Base-by-base conservation (phyloP, 2,797 vertebrate genomes). In the Enteromius trimaculatus region DNA sequence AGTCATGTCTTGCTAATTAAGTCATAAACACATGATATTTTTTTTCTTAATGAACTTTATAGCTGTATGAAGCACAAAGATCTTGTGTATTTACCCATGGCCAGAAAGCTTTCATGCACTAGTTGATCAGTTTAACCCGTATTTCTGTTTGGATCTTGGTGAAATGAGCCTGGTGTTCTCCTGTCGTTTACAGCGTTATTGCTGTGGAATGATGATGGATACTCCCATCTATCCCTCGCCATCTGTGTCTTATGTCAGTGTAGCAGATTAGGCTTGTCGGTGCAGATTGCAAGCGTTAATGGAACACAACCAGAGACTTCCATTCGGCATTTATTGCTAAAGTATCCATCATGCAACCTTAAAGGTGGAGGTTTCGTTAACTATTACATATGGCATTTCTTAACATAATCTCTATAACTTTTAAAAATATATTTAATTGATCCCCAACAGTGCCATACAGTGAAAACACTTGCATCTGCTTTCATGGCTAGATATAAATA, bases 251-350 rank as follows among this genome's bases (percentile, higher is more conserved):
- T 87, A 86, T 84, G 87, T 88, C 87, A 89, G 69, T 34, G 83
- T 81, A 83, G 42, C 72, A 90, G 88, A 92, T 92, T 86, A 91
- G 87, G 84, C 80, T 80, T 51, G 72, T 87, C 83, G 89, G 90
- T 85, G 87, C 84, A 75, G 83, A 90, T 87, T 84, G 87, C 81
- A 84, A 87, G 84, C 86, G 86, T 85, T 91, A 94, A 93, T 91
- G 92, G 89, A 92, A 91, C 92, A 91, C 84, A 87, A 92, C 89
- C 65, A 81, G 88, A 88, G 89, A 88, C 90, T 90, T 92, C 90
- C 86, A 91, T 87, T 79, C 76, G 77, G 86, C 89, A 91, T 90
- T 92, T 90, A 91, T 84, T 90, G 87, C 90, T 91, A 93, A 93
- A 91, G 90, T 58, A 80, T 88, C 65, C 16, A 6, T 34, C 49